Conservation (phyloP, 2,113 vertebrate species). For the Morone saxatilis region DNA sequence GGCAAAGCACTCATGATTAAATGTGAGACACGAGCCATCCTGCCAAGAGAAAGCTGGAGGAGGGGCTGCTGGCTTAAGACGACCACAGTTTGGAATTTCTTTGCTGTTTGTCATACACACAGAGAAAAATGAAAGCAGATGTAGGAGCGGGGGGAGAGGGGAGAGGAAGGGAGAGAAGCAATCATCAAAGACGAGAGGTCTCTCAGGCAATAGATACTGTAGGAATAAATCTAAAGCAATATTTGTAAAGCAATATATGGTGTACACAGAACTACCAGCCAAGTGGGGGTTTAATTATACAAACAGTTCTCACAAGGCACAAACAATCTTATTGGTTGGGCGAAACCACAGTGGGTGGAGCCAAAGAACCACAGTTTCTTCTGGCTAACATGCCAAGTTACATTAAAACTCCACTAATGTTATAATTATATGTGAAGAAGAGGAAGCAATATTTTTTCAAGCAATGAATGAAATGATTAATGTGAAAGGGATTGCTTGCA, state of each 20-base stretch:
- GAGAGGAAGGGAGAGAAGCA: conserved; percentile 46
- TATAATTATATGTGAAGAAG: conserved; percentile 60
- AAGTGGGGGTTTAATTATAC: conserved; percentile 54
- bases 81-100: conserved; percentile 85
- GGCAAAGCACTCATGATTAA: conserved; percentile 83
- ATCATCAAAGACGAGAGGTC: conserved; percentile 70
- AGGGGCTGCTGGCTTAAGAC: conserved; percentile 74
- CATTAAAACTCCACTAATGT: conserved; percentile 50
- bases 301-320: conserved; percentile 52
- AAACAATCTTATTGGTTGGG: conserved; percentile 45
- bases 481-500: conserved; percentile 34
- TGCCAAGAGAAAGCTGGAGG: conserved; percentile 82
- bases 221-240: conserved; percentile 63
- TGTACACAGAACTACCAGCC: conserved; percentile 7
- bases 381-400: conserved; percentile 45
- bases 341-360: conserved; percentile 37
- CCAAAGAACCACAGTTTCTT: conserved; percentile 35
- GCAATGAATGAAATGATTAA: conserved; percentile 43
- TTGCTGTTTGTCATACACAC: conserved; percentile 85
- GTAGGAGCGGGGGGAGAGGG: conserved; percentile 67
- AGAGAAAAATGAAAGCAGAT: conserved; percentile 87
- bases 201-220: conserved; percentile 66
- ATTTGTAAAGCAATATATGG: conserved; percentile 52
- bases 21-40: conserved; percentile 81
- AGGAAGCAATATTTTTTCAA: conserved; percentile 46